These are phyloP conservation scores for Hylaea fasciaria DNA, from an alignment of 2,888 invertebrate species.

Conservation along the genomic window DNA sequence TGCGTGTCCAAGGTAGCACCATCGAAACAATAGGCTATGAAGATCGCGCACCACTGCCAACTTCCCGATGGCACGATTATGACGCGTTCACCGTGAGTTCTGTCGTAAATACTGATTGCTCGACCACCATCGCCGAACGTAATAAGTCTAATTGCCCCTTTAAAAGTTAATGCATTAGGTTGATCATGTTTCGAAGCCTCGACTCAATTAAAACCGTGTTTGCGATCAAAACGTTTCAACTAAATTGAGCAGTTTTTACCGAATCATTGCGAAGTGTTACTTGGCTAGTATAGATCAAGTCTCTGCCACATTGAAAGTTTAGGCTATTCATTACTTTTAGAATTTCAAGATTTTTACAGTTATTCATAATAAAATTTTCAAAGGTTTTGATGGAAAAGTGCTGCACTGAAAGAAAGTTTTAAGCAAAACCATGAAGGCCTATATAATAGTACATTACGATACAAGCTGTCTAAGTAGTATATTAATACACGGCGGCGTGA, in stretches of 20 bases:
- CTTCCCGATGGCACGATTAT: conserved; percentile 74
- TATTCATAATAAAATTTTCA: too few species aligned
- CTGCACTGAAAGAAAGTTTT: too few species aligned
- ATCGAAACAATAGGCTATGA: conserved; percentile 78
- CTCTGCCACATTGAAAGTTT: too few species aligned
- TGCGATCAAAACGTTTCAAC: conserved; percentile 62
- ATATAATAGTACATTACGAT: too few species aligned
- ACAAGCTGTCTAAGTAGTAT: too few species aligned
- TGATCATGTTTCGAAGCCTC: conserved; percentile 70
- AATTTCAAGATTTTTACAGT: too few species aligned
- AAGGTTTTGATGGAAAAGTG: too few species aligned
- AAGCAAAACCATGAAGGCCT: too few species aligned
- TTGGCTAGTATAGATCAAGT: not conserved
- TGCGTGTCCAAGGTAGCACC: conserved; percentile 74
- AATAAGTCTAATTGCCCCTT: conserved; percentile 79
- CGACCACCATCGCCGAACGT: conserved; percentile 65
- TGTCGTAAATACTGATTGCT: conserved; percentile 78
- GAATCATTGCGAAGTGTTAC: conserved; percentile 18
- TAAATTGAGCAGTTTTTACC: conserved; percentile 52
- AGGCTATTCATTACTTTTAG: too few species aligned
- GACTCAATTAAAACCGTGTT: conserved; percentile 63
- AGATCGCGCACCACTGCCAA: conserved; percentile 58
- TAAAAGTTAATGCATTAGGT: conserved; percentile 78
- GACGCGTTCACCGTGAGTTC: conserved; percentile 66
- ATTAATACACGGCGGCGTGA: too few species aligned